Base-by-base conservation (phyloP, 2,113 vertebrate species). In the Philantomba maxwellii region DNA sequence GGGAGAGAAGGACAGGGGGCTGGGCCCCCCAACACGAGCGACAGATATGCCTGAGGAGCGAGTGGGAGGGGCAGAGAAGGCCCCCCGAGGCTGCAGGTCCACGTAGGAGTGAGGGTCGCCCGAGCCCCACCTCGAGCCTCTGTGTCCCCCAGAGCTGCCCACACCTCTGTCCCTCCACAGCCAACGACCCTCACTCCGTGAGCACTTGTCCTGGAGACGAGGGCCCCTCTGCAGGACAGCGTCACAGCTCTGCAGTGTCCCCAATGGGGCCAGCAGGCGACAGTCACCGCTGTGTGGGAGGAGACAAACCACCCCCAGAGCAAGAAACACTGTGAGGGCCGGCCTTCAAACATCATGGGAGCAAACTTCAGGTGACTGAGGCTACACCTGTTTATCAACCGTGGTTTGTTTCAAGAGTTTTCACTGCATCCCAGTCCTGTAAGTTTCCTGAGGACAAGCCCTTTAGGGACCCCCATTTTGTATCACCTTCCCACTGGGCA, bases 251-350 rank as follows among this genome's bases (percentile, higher is more conserved):
- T 3, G 3, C 7, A 33, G 9, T 0, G 9, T 55, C 73, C 36
- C 12, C 2, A 0, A 4, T 0, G 21, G 43, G 1, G 8, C 5
- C 62, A 6, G 55, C 73, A 19, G 45, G 33, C 0, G 0, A 6
- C 36, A 12, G 43, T 33, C 8, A 3, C 57, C 5, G 1, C 13
- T 19, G 21, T 5, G 51, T 14, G 28, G 57, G 91, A 30, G 45
- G 70, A 2, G 43, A 55, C 7, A 9, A 17, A 4, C 5, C 25
- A 0, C 3, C 25, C 77, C 58, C 58, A 39, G 43, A 17, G 33
- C 53, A 39, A 57, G 90, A 88, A 66, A 47, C 2, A 30, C 12
- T 12, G n/a, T 78, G 84, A n/a, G 45, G 7, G 23, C 26, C 11
- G 4, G n/a, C 45, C 25, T 53, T 28, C 36, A 25, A 43, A 83